These are phyloP conservation scores for Leptinotarsa rubiginosa DNA, from an alignment of 2,888 invertebrate genomes.

Conservation along the genomic window DNA sequence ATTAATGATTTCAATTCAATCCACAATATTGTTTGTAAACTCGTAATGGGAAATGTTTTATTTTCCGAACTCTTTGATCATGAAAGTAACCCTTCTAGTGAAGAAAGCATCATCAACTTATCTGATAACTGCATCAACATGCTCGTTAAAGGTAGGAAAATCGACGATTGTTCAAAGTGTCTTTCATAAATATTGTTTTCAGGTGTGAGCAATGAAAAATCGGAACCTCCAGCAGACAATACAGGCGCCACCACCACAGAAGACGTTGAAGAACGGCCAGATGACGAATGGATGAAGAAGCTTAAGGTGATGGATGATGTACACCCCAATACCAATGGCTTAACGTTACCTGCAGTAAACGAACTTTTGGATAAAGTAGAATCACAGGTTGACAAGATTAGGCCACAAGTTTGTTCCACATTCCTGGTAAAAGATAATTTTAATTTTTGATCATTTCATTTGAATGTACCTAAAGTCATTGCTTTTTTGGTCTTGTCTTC, in stretches of 20 bases:
- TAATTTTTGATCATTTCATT: neutral
- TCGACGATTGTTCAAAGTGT: neutral
- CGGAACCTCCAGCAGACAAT: constrained; percentile 29
- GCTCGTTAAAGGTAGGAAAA: constrained; percentile 39
- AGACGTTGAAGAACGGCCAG: constrained; percentile 28
- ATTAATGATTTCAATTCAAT: neutral
- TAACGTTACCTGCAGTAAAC: constrained; percentile 53
- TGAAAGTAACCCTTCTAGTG: constrained; percentile 20
- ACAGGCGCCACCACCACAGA: neutral
- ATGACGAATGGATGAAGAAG: constrained; percentile 49
- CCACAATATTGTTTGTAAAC: neutral
- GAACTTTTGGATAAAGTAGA: constrained; percentile 50
- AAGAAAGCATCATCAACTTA: constrained; percentile 56
- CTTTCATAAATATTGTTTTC: neutral
- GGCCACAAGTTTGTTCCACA: constrained; percentile 45
- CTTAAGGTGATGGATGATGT: constrained; percentile 67
- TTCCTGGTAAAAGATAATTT: constrained; percentile 43
- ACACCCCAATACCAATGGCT: constrained; percentile 68
- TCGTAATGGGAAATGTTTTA: constrained; percentile 45
- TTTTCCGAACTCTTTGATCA: constrained; percentile 34
- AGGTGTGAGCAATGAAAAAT: constrained; percentile 22
- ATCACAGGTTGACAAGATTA: constrained; percentile 38
- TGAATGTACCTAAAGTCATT: neutral
- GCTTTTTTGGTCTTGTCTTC: too few relatives aligned
- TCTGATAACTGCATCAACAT: constrained; percentile 56